phyloP scores from a whole-genome alignment of 2,113 vertebrate species.

The Bos indicus region DNA sequence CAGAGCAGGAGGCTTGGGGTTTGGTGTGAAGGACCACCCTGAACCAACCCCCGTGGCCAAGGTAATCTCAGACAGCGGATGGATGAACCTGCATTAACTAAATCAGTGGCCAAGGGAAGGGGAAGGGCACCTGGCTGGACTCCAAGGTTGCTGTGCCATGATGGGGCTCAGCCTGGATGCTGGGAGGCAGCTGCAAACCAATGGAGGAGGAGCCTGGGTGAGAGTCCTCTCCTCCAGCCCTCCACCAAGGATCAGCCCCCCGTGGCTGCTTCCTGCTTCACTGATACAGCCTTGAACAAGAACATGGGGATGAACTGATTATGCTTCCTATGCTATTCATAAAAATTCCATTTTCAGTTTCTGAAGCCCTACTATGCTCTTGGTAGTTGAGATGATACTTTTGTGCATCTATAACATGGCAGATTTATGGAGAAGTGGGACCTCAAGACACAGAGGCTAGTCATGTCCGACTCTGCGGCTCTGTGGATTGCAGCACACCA shows the following conservation, averaged over 20 bases:
- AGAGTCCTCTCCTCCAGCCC: not conserved
- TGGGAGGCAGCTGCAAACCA: not conserved
- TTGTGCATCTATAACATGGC: not conserved
- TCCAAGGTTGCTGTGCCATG: not conserved
- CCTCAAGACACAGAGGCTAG: not conserved
- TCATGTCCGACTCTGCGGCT: accelerated
- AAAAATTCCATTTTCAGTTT: not conserved
- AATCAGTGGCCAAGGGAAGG: not conserved
- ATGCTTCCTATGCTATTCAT: not conserved
- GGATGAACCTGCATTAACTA: not conserved
- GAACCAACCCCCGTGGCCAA: not conserved
- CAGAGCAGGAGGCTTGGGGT: not conserved
- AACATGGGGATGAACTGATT: not conserved
- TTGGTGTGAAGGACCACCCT: not conserved
- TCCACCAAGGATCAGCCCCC: not conserved
- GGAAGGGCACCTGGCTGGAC: not conserved
- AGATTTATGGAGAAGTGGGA: not conserved
- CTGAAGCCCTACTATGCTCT: not conserved
- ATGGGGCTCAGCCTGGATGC: not conserved
- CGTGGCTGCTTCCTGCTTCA: not conserved
- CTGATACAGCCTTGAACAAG: not conserved
- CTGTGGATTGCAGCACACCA: not conserved
- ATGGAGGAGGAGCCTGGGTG: accelerated
- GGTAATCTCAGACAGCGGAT: too few species aligned
- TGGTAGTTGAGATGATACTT: not conserved